These are phyloP conservation scores for Xenopus laevis DNA, from an alignment of 2,113 vertebrate species.

Conservation along the genomic window DNA sequence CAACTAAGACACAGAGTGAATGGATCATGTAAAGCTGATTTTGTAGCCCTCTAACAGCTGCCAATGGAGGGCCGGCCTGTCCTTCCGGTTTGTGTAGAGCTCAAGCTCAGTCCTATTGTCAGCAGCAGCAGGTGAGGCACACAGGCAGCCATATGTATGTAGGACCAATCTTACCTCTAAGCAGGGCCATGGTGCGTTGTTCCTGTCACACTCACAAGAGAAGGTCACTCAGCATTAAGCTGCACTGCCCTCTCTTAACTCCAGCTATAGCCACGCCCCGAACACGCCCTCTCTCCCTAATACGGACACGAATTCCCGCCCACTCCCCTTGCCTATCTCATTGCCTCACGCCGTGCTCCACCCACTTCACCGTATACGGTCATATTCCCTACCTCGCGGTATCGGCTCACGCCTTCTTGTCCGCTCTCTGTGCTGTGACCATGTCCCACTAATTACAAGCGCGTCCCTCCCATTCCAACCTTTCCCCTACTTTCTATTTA, in stretches of 20 bases:
- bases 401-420: neutral
- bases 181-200: conserved; percentile 53
- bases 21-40: no score
- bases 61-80: no score
- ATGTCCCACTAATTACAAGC: rapidly evolving
- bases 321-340: neutral
- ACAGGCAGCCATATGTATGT: no score
- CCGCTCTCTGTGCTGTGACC: no score
- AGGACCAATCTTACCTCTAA: conserved; percentile 56
- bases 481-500: rapidly evolving
- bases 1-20: no score
- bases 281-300: neutral
- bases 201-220: rapidly evolving
- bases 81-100: no score
- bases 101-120: neutral
- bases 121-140: neutral
- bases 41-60: no score
- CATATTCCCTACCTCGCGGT: neutral
- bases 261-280: rapidly evolving
- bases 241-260: rapidly evolving
- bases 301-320: neutral
- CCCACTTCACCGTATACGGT: no score
- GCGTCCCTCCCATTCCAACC: rapidly evolving
- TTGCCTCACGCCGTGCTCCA: neutral
- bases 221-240: neutral